Conservation (phyloP, 2,113 vertebrate genomes). For the Andinoacara biseriatus region DNA sequence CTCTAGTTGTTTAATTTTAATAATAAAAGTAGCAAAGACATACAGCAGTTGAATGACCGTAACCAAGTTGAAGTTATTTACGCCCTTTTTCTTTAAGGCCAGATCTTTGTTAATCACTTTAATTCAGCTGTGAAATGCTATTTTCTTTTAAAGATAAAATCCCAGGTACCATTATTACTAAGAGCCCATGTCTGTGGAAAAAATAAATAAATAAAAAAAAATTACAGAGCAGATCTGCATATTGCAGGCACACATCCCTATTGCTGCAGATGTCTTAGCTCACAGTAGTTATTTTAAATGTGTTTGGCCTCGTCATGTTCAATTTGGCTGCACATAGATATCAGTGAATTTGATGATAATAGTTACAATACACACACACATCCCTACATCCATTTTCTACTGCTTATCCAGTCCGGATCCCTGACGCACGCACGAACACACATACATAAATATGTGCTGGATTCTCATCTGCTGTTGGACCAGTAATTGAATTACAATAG, state of each 20-base stretch:
- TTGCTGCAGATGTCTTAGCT: conserved; percentile 4
- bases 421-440: background rate
- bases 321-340: conserved; percentile 52
- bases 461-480: conserved; percentile 53
- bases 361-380: conserved; percentile 4
- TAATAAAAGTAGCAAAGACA: background rate
- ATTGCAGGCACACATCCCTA: conserved; percentile 12
- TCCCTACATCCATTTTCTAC: background rate
- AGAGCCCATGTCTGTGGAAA: conserved; percentile 56
- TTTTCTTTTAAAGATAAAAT: conserved; percentile 52
- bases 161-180: conserved; percentile 27
- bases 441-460: conserved; percentile 3
- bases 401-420: background rate
- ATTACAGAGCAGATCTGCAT: conserved; percentile 37
- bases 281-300: conserved; percentile 24
- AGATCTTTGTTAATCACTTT: conserved; percentile 35
- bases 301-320: conserved; percentile 49
- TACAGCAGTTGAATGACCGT: conserved; percentile 22
- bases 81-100: conserved; percentile 8
- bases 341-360: conserved; percentile 53
- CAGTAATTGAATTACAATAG: conserved; percentile 68
- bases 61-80: background rate
- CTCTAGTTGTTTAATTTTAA: conserved; percentile 4
- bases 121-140: conserved; percentile 33
- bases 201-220: conserved; percentile 2